Evolutionary conservation across 2,888 invertebrate species (phyloP).

Genomic region (Junonia oenone): DNA sequence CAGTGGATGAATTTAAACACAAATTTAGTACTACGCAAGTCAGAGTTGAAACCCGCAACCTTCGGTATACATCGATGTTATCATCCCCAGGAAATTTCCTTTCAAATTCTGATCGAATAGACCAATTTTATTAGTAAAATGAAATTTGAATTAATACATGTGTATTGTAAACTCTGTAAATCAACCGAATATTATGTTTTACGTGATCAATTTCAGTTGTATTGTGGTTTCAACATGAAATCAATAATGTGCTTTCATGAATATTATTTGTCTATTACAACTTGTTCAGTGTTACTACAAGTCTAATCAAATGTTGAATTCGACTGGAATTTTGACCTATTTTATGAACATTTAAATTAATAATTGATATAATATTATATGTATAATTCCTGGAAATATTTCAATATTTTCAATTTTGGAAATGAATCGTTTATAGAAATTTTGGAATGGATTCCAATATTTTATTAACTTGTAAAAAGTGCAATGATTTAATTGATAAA

Average conservation of each 20-base stretch:
- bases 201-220: conserved; percentile 12
- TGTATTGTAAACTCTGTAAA: background rate
- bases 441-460: too few relatives aligned
- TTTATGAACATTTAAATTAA: background rate
- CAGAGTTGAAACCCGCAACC: too few relatives aligned
- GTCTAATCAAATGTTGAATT: background rate
- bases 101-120: too few relatives aligned
- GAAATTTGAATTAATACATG: background rate
- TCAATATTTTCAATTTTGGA: too few relatives aligned
- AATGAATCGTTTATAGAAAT: too few relatives aligned
- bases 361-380: background rate
- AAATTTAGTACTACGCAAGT: too few relatives aligned
- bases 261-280: background rate
- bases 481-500: too few relatives aligned
- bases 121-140: background rate
- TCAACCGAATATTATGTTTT: conserved; percentile 1
- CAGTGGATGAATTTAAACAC: too few relatives aligned
- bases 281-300: background rate
- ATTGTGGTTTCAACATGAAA: conserved; percentile 3
- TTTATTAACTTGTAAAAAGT: too few relatives aligned
- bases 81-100: too few relatives aligned
- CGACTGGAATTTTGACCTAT: background rate
- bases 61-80: too few relatives aligned
- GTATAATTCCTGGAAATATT: background rate
- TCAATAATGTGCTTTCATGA: conserved; percentile 5